Base-by-base conservation (phyloP, 2,797 vertebrate species). In the Margarornis squamiger region DNA sequence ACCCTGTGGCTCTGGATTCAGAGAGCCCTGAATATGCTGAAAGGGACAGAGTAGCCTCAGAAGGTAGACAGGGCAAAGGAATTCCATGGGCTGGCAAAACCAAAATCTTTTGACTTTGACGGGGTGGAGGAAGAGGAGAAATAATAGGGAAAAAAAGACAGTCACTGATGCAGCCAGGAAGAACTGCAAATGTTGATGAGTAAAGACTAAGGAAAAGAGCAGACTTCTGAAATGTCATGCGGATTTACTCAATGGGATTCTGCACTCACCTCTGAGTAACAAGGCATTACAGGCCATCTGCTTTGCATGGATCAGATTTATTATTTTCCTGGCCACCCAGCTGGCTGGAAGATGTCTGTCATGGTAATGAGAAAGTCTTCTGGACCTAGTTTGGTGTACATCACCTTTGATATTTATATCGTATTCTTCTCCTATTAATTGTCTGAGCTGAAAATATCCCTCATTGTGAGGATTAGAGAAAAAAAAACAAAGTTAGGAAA, bases 191-290 rank as follows among this genome's bases (percentile, higher is more conserved):
- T 18, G 15, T 85, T 63, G 27, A 62, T 62, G 66, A 93, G 52
- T 57, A 73, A 89, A 79, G 63, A 93, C 68, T 79, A 67, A 16
- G 27, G 39, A 85, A 72, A 96, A 90, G 36, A 62, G n/a, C 67
- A 90, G 93, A 80, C 26, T 96, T 91, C 41, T 88, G 61, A 78
- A 94, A 97, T 97, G 96, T 80, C 94, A 90, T 49, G 90, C 97
- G 85, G 92, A 97, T 97, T 98, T 97, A 97, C 92, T 97, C 95
- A 94, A 88, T 96, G 97, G 96, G 90, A 97, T 97, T 91, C 92
- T 36, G 32, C 59, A 67, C 90, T 97, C 49, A 39, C 82, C 93
- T 97, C 75, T 72, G 79, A 83, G 76, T 92, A 96, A 96, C 75
- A 79, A 97, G 89, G 78, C 90, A 94, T 97, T 97, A 58, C 94